Evolutionary conservation across 2,888 invertebrate genomes (phyloP).

Genomic region (Punctoribates punctum): DNA sequence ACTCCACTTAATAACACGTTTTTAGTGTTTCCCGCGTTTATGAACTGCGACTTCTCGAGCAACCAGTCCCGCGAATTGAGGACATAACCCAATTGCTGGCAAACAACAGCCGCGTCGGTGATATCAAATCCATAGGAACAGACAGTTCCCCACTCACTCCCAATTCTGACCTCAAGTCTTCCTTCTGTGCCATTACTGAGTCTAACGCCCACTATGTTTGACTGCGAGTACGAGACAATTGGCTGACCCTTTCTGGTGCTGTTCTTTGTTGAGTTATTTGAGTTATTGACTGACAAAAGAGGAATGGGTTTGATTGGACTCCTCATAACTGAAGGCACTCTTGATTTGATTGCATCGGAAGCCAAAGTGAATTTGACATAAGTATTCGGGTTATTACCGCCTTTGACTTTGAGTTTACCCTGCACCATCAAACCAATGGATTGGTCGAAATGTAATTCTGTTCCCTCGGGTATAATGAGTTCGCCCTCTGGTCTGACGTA

Average conservation of each 20-base stretch:
- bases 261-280: neutral
- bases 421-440: constrained; percentile 94
- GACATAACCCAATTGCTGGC: constrained; percentile 88
- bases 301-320: constrained; percentile 33
- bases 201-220: constrained; percentile 61
- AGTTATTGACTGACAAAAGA: neutral
- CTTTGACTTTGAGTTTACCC: constrained; percentile 68
- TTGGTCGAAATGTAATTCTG: constrained; percentile 73
- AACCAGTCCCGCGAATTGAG: constrained; percentile 89
- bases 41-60: constrained; percentile 75
- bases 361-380: constrained; percentile 47
- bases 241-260: neutral
- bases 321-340: neutral
- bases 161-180: constrained; percentile 69
- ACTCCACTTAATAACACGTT: constrained; percentile 75
- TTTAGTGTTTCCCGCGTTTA: constrained; percentile 69
- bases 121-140: constrained; percentile 96
- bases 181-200: constrained; percentile 85
- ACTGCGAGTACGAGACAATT: constrained; percentile 16
- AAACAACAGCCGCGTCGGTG: constrained; percentile 83
- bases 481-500: constrained; percentile 89
- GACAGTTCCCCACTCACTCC: constrained; percentile 92
- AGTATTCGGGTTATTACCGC: constrained; percentile 46
- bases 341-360: constrained; percentile 15
- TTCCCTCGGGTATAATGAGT: constrained; percentile 79